Evolutionary conservation across 2,888 invertebrate species (phyloP).

Genomic region (Tetrapedia diversipes): DNA sequence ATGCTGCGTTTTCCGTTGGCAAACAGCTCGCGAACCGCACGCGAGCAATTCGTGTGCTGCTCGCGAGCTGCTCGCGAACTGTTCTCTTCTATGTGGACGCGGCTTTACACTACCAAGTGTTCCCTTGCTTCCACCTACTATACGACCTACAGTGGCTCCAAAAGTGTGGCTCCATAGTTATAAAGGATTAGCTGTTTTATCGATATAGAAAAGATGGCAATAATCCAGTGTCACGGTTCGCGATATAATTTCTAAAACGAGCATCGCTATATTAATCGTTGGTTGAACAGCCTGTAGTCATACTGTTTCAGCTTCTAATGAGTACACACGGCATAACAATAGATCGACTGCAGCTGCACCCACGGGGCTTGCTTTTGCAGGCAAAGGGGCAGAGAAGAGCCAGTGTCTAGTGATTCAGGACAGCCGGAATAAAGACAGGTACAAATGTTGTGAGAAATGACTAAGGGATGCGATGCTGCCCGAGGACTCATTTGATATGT

Average conservation of each 20-base stretch:
- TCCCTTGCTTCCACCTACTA: no score
- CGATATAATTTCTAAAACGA: constrained; percentile 34
- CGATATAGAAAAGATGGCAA: no score
- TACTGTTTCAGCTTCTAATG: constrained; percentile 44
- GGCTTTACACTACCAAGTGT: no score
- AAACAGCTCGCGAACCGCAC: no score
- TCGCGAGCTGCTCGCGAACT: no score
- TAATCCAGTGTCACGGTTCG: no score
- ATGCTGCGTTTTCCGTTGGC: no score
- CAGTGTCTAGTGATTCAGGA: constrained; percentile 57
- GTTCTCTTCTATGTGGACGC: no score
- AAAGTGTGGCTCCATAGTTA: no score
- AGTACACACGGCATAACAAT: constrained; percentile 62
- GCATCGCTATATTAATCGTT: background rate
- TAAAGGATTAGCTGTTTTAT: no score
- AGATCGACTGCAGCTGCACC: constrained; percentile 48
- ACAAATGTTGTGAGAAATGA: constrained; percentile 75
- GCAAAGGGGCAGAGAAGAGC: background rate
- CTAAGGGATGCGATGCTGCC: constrained; percentile 71
- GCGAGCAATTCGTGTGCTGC: no score
- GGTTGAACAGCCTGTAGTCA: constrained; percentile 7
- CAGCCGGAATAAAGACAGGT: constrained; percentile 69
- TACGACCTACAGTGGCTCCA: no score
- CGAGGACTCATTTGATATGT: constrained; percentile 77
- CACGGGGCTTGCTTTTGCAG: constrained; percentile 32